Percentiles rank a stretch among this genome's conserved stretches.
phyloP scores from a whole-genome alignment of 2,113 vertebrate genomes.

The Hydropotes inermis region DNA sequence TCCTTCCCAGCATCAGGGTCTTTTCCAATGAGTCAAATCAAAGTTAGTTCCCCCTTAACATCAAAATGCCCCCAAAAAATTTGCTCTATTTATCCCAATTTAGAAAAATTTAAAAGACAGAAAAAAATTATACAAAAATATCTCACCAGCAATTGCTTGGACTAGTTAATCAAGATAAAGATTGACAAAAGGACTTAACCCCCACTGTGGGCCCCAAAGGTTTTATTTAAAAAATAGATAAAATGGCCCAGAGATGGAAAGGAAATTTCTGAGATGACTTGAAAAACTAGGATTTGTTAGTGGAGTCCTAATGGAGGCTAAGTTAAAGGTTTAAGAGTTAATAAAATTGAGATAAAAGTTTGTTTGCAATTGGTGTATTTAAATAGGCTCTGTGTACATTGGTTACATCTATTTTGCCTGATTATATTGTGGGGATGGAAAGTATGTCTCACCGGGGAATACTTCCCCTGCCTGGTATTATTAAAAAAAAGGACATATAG shows the following conservation, averaged over 20 bases:
- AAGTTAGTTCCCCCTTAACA: neutral
- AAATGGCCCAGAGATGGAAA: neutral
- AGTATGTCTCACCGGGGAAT: neutral
- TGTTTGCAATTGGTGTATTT: neutral
- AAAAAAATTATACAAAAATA: neutral
- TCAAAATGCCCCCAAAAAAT: neutral
- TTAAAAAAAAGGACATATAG: neutral
- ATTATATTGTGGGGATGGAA: neutral
- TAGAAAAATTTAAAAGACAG: neutral
- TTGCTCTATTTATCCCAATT: neutral
- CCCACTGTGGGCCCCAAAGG: neutral
- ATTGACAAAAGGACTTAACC: neutral
- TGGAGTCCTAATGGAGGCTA: neutral
- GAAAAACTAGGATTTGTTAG: neutral
- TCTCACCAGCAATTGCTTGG: neutral
- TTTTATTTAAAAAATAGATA: neutral
- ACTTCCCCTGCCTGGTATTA: neutral
- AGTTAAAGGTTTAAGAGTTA: neutral
- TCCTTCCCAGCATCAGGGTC: no score
- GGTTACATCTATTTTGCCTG: neutral
- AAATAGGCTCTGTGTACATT: neutral
- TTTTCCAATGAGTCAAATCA: no score
- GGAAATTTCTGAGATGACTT: neutral
- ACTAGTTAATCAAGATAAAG: neutral
- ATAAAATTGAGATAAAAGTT: neutral